phyloP scores from a whole-genome alignment of 92 coral and sea anemone genomes.

The Isaurus tuberculatus region DNA sequence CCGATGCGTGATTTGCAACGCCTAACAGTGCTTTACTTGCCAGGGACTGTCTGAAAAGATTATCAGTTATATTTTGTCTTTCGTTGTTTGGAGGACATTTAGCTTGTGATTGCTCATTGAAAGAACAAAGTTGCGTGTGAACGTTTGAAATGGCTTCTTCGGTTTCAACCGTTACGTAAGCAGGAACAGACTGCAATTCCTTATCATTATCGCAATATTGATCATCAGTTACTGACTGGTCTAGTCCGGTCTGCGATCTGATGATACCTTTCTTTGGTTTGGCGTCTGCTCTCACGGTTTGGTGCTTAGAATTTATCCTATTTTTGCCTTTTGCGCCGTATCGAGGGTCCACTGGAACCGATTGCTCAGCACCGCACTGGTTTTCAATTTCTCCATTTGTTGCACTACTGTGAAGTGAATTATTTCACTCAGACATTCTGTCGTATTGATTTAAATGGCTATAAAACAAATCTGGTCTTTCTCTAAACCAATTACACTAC shows the following conservation, averaged over 20 bases:
- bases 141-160: neutral
- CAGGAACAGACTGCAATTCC: neutral
- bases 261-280: neutral
- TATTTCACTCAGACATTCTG: no score
- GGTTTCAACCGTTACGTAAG: neutral
- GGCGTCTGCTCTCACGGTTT: neutral
- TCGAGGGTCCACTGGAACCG: constrained; percentile 27
- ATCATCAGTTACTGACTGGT: neutral
- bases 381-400: neutral
- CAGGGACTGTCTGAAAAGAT: neutral
- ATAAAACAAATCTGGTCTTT: no score
- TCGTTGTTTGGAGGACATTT: neutral
- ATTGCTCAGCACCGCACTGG: constrained; percentile 8
- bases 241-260: neutral
- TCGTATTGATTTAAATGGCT: no score
- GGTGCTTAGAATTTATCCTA: neutral
- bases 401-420: neutral
- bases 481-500: no score
- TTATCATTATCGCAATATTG: neutral
- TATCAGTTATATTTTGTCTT: neutral
- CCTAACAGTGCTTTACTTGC: neutral
- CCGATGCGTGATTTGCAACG: neutral
- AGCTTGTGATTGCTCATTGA: neutral
- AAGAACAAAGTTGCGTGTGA: neutral
- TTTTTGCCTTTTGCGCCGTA: neutral